These are phyloP conservation scores for Aphidius ervi DNA, from an alignment of 1,140 invertebrate species.

Conservation along the genomic window DNA sequence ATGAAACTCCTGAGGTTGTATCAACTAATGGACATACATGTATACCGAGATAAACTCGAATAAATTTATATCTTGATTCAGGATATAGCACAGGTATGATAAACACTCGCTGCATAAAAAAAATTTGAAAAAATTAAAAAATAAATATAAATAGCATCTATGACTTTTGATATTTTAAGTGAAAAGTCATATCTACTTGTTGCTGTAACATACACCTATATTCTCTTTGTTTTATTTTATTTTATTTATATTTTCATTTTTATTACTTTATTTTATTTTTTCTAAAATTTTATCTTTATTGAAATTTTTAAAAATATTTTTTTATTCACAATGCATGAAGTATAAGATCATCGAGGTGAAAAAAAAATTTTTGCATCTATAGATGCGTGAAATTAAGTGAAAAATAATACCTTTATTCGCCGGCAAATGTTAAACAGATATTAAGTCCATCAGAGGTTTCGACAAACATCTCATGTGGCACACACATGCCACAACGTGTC, in stretches of 20 bases:
- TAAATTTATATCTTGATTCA: slow-evolving; percentile 19
- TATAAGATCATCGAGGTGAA: slow-evolving; percentile 4
- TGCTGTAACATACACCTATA: too few species aligned
- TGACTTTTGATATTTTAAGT: too few species aligned
- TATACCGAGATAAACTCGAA: slow-evolving; percentile 15
- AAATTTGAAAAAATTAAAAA: neutral
- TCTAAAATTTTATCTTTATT: too few species aligned
- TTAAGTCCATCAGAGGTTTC: too few species aligned
- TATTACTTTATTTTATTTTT: too few species aligned
- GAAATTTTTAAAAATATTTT: neutral
- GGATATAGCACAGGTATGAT: neutral
- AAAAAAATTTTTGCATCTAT: slow-evolving; percentile 8
- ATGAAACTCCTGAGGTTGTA: slow-evolving; percentile 22
- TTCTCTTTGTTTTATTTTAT: too few species aligned
- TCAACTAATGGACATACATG: slow-evolving; percentile 9
- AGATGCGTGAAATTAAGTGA: slow-evolving; percentile 14
- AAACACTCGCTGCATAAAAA: neutral
- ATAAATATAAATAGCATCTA: neutral
- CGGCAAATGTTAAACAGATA: too few species aligned
- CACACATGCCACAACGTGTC: neutral
- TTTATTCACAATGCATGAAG: slow-evolving; percentile 1
- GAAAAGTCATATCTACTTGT: too few species aligned
- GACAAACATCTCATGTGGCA: too few species aligned
- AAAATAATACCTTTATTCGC: slow-evolving; percentile 4
- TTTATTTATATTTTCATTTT: too few species aligned